phyloP scores from a whole-genome alignment of 1,140 invertebrate genomes.

The Hirudo medicinalis region DNA sequence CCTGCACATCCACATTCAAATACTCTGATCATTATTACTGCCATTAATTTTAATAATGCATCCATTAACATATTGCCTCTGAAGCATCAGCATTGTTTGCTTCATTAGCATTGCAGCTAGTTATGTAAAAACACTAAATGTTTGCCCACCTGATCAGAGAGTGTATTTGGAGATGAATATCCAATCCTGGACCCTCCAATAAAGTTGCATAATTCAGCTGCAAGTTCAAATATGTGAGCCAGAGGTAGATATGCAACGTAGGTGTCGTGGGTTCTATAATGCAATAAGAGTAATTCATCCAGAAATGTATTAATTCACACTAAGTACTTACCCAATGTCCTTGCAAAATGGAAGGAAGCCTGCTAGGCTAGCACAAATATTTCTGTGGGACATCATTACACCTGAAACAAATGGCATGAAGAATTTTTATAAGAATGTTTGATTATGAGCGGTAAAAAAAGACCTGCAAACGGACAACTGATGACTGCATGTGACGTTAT shows the following conservation, averaged over 20 bases:
- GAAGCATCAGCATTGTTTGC: too few relatives aligned
- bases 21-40: too few relatives aligned
- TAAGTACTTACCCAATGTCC: background rate
- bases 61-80: too few relatives aligned
- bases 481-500: too few relatives aligned
- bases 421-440: too few relatives aligned
- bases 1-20: too few relatives aligned
- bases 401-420: background rate
- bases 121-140: too few relatives aligned
- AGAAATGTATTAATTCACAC: background rate
- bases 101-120: too few relatives aligned
- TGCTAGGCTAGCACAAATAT: background rate
- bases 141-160: slow-evolving; percentile 62
- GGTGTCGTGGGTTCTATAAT: slow-evolving; percentile 47
- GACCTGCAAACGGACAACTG: too few relatives aligned
- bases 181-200: slow-evolving; percentile 78
- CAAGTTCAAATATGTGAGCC: slow-evolving; percentile 90
- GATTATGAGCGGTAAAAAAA: too few relatives aligned
- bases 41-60: too few relatives aligned
- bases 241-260: slow-evolving; percentile 89
- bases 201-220: slow-evolving; percentile 50
- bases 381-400: slow-evolving; percentile 2
- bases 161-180: slow-evolving; percentile 84
- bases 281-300: background rate
- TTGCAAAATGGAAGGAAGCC: background rate